A percentile compares a stretch with the other conserved stretches of the same genome.
These are phyloP conservation scores for Amiota minor DNA, from an alignment of 2,888 invertebrate genomes.

Conservation along the genomic window DNA sequence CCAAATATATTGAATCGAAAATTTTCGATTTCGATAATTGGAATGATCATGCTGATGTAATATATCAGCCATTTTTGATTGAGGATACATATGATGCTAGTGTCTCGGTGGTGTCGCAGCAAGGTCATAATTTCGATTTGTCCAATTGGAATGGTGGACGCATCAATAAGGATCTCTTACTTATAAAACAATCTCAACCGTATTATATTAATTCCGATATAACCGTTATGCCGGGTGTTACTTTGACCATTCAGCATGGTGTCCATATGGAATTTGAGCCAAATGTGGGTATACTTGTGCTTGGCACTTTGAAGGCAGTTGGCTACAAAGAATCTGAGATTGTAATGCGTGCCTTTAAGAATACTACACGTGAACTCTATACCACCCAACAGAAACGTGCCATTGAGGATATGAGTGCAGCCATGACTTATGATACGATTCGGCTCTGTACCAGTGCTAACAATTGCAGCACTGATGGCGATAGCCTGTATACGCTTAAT, in stretches of 20 bases:
- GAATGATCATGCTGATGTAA: conserved; percentile 97
- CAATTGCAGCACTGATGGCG: conserved; percentile 77
- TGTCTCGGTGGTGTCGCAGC: conserved; percentile 77
- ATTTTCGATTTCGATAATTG: conserved; percentile 99
- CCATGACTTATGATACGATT: conserved; percentile 76
- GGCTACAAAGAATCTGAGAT: conserved; percentile 86
- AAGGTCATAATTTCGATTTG: conserved; percentile 76
- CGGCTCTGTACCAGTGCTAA: conserved; percentile 83
- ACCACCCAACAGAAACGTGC: conserved; percentile 71
- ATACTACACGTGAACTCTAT: conserved; percentile 59
- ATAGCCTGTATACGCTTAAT: conserved; percentile 73
- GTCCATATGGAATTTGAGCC: conserved; percentile 94
- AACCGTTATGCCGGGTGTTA: conserved; percentile 96
- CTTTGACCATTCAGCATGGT: conserved; percentile 89
- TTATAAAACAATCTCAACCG: conserved; percentile 80
- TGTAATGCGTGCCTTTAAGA: conserved; percentile 80
- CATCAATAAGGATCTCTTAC: conserved; percentile 78
- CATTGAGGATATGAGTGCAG: conserved; percentile 75
- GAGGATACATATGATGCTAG: conserved; percentile 85
- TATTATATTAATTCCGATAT: conserved; percentile 91
- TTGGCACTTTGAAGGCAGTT: conserved; percentile 89
- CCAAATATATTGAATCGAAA: conserved; percentile 82
- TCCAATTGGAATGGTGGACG: conserved; percentile 84
- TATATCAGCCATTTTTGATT: conserved; percentile 89
- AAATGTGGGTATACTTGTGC: conserved; percentile 94